phyloP scores from a whole-genome alignment of 2,797 vertebrate species.

The Cossypha polioptera region DNA sequence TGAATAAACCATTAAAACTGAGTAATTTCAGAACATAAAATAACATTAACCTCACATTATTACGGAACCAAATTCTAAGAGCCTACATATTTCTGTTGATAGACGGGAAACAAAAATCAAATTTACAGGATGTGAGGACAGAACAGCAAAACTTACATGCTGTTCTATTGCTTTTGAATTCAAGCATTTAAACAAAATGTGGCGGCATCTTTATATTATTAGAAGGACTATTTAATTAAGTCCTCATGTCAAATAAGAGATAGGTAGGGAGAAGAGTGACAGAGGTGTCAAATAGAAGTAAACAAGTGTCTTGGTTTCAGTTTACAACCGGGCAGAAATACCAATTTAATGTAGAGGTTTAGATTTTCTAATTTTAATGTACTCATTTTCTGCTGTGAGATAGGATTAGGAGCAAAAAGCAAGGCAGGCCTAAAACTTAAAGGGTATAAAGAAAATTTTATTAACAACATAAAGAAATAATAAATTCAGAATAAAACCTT shows the following conservation, averaged over 20 bases:
- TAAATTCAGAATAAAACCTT: no score
- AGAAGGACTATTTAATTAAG: neutral
- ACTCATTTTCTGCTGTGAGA: no score
- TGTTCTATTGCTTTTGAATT: neutral
- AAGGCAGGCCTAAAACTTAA: no score
- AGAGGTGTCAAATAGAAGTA: neutral
- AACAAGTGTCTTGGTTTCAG: neutral
- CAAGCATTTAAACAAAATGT: neutral
- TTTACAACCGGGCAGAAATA: no score
- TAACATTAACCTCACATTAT: neutral
- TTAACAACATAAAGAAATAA: no score
- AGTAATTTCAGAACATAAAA: neutral
- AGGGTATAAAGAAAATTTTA: no score
- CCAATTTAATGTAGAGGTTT: no score
- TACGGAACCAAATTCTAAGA: neutral
- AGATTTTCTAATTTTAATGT: no score
- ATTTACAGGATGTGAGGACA: neutral
- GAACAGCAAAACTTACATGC: neutral
- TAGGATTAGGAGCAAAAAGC: no score
- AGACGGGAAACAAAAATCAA: neutral
- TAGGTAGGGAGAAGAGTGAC: fast-evolving
- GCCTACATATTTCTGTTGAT: neutral
- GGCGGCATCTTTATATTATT: neutral
- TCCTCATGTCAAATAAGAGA: neutral
- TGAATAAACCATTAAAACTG: neutral